These are phyloP conservation scores for Phenacoccus solenopsis DNA, from an alignment of 1,140 invertebrate genomes.

Conservation along the genomic window DNA sequence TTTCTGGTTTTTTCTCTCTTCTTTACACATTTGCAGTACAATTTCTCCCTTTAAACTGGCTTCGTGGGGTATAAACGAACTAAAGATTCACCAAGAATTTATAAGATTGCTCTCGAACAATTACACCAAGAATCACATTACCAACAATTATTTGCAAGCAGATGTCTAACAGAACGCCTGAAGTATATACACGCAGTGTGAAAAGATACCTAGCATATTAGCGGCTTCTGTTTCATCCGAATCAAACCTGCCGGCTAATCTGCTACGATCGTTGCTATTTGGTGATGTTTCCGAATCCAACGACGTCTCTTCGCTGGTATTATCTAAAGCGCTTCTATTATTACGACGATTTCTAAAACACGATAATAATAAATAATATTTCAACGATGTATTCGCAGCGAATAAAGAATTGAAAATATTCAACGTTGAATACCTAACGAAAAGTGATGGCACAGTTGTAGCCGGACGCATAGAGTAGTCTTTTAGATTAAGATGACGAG, in stretches of 20 bases:
- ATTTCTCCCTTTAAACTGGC: too few relatives aligned
- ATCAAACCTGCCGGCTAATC: conserved; percentile 66
- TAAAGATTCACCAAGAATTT: too few relatives aligned
- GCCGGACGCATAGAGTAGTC: conserved; percentile 42
- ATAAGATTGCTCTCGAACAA: too few relatives aligned
- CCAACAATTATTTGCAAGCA: too few relatives aligned
- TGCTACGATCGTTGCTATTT: conserved; percentile 48
- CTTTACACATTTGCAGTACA: too few relatives aligned
- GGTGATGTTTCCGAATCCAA: conserved; percentile 78
- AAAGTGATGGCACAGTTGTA: conserved; percentile 36
- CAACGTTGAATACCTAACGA: conserved; percentile 32
- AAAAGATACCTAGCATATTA: conserved; percentile 87
- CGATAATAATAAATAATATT: background rate
- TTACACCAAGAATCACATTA: too few relatives aligned
- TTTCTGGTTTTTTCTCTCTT: too few relatives aligned
- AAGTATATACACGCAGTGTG: too few relatives aligned
- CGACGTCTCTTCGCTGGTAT: conserved; percentile 70
- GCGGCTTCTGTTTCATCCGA: conserved; percentile 92
- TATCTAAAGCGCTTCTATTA: conserved; percentile 41
- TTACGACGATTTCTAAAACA: conserved; percentile 34
- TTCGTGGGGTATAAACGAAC: too few relatives aligned
- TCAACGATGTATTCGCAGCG: background rate
- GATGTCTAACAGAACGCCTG: too few relatives aligned
- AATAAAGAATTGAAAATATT: background rate
- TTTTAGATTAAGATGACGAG: conserved; percentile 82